A percentile compares a stretch with the other conserved stretches of the same genome.
phyloP scores from a whole-genome alignment of 2,113 vertebrate genomes.

The Corapipo altera region DNA sequence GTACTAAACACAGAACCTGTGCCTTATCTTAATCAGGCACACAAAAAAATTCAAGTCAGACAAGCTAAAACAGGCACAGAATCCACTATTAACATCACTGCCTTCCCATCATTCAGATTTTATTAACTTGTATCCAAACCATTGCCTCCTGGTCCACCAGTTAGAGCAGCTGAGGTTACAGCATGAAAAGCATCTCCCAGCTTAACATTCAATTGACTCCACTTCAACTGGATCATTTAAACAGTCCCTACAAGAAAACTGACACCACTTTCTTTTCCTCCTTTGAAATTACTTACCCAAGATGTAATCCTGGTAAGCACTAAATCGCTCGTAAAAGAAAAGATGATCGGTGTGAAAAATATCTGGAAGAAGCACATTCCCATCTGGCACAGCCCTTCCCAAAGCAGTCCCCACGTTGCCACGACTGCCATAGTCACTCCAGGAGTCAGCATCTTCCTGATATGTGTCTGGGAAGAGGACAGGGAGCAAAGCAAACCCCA shows the following conservation, averaged over 20 bases:
- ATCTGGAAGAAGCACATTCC: conserved; percentile 77
- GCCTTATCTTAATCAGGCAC: background rate
- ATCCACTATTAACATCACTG: background rate
- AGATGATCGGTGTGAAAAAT: conserved; percentile 86
- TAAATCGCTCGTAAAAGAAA: conserved; percentile 91
- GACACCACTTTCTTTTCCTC: background rate
- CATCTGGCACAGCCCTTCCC: conserved; percentile 68
- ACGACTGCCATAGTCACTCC: conserved; percentile 72
- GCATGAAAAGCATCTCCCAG: background rate
- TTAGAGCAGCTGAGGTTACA: background rate
- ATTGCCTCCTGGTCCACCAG: background rate
- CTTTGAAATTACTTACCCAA: conserved; percentile 77
- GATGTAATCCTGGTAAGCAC: conserved; percentile 92
- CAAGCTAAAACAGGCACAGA: background rate
- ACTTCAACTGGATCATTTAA: background rate
- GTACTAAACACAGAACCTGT: background rate
- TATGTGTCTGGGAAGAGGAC: conserved; percentile 58
- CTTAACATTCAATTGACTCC: background rate
- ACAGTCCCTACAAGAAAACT: background rate
- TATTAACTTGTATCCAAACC: background rate
- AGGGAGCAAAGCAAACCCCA: background rate
- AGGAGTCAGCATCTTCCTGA: conserved; percentile 71
- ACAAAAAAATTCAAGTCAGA: background rate
- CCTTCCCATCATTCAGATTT: background rate
- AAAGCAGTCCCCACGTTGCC: conserved; percentile 69